Evolutionary conservation across 2,113 vertebrate species (phyloP).

Genomic region (Mormyrus lacerda): DNA sequence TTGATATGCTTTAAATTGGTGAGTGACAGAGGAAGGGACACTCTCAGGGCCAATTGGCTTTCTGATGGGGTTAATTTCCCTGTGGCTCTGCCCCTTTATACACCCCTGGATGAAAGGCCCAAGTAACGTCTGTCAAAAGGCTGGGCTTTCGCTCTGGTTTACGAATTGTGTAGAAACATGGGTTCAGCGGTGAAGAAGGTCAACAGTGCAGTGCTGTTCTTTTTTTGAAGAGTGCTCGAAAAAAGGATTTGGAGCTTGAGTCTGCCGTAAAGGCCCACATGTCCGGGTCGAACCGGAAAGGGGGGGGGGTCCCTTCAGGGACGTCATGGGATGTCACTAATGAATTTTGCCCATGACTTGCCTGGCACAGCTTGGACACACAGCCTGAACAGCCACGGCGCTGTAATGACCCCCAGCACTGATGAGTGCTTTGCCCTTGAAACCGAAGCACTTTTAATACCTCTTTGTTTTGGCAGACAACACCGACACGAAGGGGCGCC

Average conservation of each 20-base stretch:
- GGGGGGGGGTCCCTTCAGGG: background rate
- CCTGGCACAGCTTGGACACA: background rate
- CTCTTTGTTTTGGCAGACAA: background rate
- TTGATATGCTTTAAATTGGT: background rate
- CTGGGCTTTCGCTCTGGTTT: background rate
- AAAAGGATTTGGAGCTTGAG: background rate
- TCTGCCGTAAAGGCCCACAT: background rate
- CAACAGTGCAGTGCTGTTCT: background rate
- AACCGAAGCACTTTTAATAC: background rate
- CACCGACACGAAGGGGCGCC: background rate
- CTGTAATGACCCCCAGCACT: background rate
- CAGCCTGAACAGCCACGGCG: background rate
- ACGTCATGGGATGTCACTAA: conserved; percentile 17
- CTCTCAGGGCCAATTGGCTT: background rate
- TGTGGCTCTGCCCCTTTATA: background rate
- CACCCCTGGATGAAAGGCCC: background rate
- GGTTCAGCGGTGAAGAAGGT: background rate
- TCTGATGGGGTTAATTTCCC: background rate
- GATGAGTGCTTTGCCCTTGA: background rate
- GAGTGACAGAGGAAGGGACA: background rate
- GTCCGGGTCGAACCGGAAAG: background rate
- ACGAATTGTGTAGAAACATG: background rate
- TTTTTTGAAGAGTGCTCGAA: background rate
- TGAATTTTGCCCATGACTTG: conserved; percentile 34
- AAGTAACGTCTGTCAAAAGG: background rate